These are phyloP conservation scores for Papilio protenor DNA, from an alignment of 2,888 invertebrate species.

Conservation along the genomic window DNA sequence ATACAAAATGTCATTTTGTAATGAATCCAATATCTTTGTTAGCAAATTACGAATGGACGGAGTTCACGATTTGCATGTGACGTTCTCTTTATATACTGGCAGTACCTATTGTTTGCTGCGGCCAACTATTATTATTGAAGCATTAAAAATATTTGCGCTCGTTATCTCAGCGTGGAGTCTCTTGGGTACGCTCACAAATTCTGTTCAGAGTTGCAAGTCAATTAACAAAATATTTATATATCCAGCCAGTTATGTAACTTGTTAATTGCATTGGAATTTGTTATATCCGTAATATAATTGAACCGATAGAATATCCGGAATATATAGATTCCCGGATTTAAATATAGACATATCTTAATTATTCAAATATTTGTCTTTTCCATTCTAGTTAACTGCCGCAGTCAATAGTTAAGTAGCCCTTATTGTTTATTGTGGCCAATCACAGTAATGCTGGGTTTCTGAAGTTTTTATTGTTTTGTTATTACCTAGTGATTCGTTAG, in stretches of 20 bases:
- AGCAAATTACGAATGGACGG: neutral
- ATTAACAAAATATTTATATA: slow-evolving; percentile 20
- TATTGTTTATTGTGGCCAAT: too few species aligned
- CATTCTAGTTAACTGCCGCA: neutral
- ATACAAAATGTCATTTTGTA: neutral
- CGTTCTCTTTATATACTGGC: slow-evolving; percentile 41
- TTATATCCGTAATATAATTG: too few species aligned
- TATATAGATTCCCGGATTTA: neutral
- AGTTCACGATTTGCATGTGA: neutral
- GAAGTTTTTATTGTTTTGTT: too few species aligned
- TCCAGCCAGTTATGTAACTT: neutral
- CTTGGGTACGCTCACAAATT: neutral
- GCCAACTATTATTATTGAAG: slow-evolving; percentile 43
- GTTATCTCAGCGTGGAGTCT: slow-evolving; percentile 24
- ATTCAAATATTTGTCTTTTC: neutral
- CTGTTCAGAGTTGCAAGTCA: neutral
- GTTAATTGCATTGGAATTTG: too few species aligned
- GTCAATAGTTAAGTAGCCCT: too few species aligned
- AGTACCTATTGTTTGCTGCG: slow-evolving; percentile 58
- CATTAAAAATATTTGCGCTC: slow-evolving; percentile 26
- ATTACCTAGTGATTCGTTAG: too few species aligned
- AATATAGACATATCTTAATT: neutral
- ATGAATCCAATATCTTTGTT: neutral
- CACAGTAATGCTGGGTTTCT: too few species aligned
- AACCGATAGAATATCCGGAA: neutral